Evolutionary conservation across 2,888 invertebrate genomes (phyloP), one percentile per base, ranked within the genome.

Genomic region (Torymus texanus): DNA sequence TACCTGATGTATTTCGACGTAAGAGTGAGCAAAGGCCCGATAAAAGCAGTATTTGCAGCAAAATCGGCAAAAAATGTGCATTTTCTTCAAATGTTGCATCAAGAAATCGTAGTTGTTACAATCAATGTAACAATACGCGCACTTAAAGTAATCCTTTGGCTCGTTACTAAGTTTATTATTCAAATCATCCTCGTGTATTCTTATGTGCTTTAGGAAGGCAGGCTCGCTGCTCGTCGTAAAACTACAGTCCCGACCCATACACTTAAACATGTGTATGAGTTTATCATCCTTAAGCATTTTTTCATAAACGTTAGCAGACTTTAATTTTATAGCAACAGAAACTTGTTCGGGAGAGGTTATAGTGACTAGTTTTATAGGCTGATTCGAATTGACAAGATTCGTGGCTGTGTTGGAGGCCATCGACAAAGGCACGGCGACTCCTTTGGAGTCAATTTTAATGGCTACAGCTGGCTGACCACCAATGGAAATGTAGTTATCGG

Each of bases 11-110:
- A 93, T 90, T 18, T 92, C 91, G 0, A 95, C 93, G 67, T 94
- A 92, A 75, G 93, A 92, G 67, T 92, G 91, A 0, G 92, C 90
- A 0, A 92, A 90, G 0, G 94, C 93, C 68, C 95, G 91, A 87
- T 95, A 95, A 85, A 95, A 93, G 85, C 95, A 95, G 83, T 92
- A 91, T 3, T 90, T 91, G 85, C 95, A 95, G 51, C 93, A 93
- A 84, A 90, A 95, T 50, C 91, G 90, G 84, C 94, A 94, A 74
- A 91, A 90, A 0, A 92, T 92, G 85, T 95, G 95, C 55, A 91
- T 91, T 41, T 92, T 91, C 68, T 93, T 92, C 14, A 95, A 92
- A 86, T 95, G 95, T 72, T 90, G 89, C 61, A 92, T 91, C 83
- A 94, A 87, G 56, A 86, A 91, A 85, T 77, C 90, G 89, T 79